Conservation (phyloP, 2,888 invertebrate genomes). For the Parelbella ahira region DNA sequence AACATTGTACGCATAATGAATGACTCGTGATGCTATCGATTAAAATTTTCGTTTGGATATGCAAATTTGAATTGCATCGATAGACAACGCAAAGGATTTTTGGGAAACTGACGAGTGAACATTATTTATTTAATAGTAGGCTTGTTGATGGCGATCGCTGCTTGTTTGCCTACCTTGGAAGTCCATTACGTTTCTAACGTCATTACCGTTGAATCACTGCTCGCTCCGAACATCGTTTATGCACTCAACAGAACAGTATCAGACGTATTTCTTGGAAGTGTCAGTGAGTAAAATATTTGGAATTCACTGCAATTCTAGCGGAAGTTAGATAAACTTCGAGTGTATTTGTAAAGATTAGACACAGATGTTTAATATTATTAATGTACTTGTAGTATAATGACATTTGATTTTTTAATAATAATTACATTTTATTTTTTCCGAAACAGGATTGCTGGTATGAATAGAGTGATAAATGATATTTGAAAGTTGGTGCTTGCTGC, state of each 20-base stretch:
- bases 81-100: not conserved
- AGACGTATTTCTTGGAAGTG: constrained; percentile 56
- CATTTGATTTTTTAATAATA: too few species aligned
- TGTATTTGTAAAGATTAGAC: too few species aligned
- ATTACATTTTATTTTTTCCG: too few species aligned
- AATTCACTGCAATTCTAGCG: constrained; percentile 36
- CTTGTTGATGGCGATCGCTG: constrained; percentile 39
- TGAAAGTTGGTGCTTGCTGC: too few species aligned
- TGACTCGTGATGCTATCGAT: constrained; percentile 1
- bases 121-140: constrained; percentile 39
- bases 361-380: too few species aligned
- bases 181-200: constrained; percentile 51
- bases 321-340: constrained; percentile 29
- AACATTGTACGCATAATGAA: not conserved
- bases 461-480: too few species aligned
- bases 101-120: constrained; percentile 21
- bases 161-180: constrained; percentile 52
- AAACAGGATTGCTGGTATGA: too few species aligned
- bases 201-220: constrained; percentile 62
- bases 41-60: not conserved
- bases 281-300: constrained; percentile 46
- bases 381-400: too few species aligned
- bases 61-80: not conserved
- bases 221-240: constrained; percentile 39
- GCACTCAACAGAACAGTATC: constrained; percentile 49